These are phyloP conservation scores for Drosophila neonasuta DNA, from an alignment of 2,888 invertebrate genomes.

Conservation along the genomic window DNA sequence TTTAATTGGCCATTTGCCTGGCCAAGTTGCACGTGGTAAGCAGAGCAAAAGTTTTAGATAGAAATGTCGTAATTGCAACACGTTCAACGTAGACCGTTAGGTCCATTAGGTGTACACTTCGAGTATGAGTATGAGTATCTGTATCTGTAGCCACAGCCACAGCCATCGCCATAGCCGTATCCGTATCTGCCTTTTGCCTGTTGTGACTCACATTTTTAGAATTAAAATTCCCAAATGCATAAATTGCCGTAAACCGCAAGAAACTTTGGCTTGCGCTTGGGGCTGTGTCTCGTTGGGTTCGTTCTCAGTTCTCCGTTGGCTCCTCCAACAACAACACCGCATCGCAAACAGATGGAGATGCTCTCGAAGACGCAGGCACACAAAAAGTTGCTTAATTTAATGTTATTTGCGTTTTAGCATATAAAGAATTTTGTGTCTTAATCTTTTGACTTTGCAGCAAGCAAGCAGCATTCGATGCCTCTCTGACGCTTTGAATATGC, in stretches of 20 bases:
- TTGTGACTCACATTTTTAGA: slow-evolving; percentile 77
- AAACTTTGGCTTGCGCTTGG: slow-evolving; percentile 70
- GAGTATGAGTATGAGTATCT: slow-evolving; percentile 6
- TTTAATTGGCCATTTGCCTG: slow-evolving; percentile 52
- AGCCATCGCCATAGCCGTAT: neutral
- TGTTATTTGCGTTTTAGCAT: slow-evolving; percentile 82
- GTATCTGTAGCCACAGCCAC: slow-evolving; percentile 26
- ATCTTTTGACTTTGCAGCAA: slow-evolving; percentile 76
- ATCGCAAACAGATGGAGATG: slow-evolving; percentile 44
- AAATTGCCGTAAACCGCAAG: slow-evolving; percentile 78
- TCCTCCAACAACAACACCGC: slow-evolving; percentile 42
- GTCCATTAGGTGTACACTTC: slow-evolving; percentile 62
- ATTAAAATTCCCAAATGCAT: slow-evolving; percentile 73
- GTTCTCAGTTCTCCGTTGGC: slow-evolving; percentile 22
- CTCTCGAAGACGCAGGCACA: slow-evolving; percentile 55
- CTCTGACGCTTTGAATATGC: slow-evolving; percentile 71
- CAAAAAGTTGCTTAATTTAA: slow-evolving; percentile 81
- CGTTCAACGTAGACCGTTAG: slow-evolving; percentile 57
- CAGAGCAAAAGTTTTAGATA: slow-evolving; percentile 67
- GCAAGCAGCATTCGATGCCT: slow-evolving; percentile 16
- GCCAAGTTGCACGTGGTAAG: slow-evolving; percentile 44
- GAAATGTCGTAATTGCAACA: slow-evolving; percentile 70
- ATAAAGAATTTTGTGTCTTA: slow-evolving; percentile 83
- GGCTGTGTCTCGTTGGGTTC: slow-evolving; percentile 5
- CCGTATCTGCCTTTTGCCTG: slow-evolving; percentile 49